phyloP scores from a whole-genome alignment of 2,888 invertebrate genomes.

The Clanis bilineata region DNA sequence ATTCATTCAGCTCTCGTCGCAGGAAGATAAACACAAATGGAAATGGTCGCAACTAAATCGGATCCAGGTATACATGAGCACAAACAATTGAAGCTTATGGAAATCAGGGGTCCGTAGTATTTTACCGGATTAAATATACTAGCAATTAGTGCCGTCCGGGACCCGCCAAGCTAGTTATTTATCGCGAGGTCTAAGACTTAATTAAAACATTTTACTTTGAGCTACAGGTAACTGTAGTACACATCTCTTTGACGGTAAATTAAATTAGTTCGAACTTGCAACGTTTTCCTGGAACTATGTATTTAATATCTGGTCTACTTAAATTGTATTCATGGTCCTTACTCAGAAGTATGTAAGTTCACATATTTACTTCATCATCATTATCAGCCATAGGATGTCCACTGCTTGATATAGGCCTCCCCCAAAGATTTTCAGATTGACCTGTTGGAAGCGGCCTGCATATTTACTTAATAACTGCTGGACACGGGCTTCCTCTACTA shows the following conservation, averaged over 20 bases:
- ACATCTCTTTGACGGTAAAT: slow-evolving; percentile 58
- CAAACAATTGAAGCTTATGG: slow-evolving; percentile 80
- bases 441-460: no score
- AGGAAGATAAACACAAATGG: slow-evolving; percentile 66
- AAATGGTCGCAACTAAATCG: slow-evolving; percentile 70
- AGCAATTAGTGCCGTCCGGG: slow-evolving; percentile 75
- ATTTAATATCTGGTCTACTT: background rate
- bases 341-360: no score
- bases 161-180: slow-evolving; percentile 70
- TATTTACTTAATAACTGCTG: no score
- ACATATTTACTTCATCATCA: no score
- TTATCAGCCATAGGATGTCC: no score
- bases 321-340: background rate
- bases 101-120: slow-evolving; percentile 75
- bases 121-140: slow-evolving; percentile 80
- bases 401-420: no score
- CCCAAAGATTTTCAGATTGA: no score
- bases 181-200: slow-evolving; percentile 77
- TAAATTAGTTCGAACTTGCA: slow-evolving; percentile 60
- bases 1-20: slow-evolving; percentile 61
- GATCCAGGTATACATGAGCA: slow-evolving; percentile 63
- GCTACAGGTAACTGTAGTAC: slow-evolving; percentile 55
- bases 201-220: slow-evolving; percentile 80
- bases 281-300: slow-evolving; percentile 26
- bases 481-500: no score